Evolutionary conservation across 2,888 invertebrate species (phyloP).

Genomic region (Belgica antarctica): DNA sequence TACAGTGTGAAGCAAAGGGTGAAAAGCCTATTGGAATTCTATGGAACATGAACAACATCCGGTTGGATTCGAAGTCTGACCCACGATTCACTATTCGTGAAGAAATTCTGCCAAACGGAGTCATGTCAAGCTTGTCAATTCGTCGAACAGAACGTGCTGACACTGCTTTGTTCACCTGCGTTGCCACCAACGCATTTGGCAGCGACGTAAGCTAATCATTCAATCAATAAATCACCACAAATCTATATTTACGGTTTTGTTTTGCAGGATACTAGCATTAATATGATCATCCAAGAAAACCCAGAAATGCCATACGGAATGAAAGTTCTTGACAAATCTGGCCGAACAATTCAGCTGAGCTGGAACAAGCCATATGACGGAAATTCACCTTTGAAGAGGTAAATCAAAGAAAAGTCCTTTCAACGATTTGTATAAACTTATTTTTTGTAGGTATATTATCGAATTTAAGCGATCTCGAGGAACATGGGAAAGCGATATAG

Average conservation of each 20-base stretch:
- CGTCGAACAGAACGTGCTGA: slow-evolving; percentile 85
- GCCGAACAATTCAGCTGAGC: slow-evolving; percentile 83
- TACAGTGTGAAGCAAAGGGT: slow-evolving; percentile 90
- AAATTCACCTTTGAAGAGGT: slow-evolving; percentile 82
- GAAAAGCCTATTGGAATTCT: slow-evolving; percentile 92
- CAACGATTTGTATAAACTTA: too few species aligned
- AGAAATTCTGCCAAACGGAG: slow-evolving; percentile 83
- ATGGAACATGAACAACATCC: slow-evolving; percentile 93
- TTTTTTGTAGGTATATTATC: too few species aligned
- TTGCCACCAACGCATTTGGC: slow-evolving; percentile 90
- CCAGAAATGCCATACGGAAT: slow-evolving; percentile 82
- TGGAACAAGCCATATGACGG: slow-evolving; percentile 93
- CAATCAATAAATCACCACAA: too few species aligned
- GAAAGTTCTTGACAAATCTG: slow-evolving; percentile 86
- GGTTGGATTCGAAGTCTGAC: slow-evolving; percentile 84
- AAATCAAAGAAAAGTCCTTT: too few species aligned
- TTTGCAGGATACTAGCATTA: slow-evolving; percentile 95
- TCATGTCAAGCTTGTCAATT: slow-evolving; percentile 83
- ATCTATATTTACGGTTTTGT: too few species aligned
- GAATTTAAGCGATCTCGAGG: slow-evolving; percentile 86
- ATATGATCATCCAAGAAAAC: slow-evolving; percentile 87
- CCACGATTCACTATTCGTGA: slow-evolving; percentile 82
- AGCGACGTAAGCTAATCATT: too few species aligned
- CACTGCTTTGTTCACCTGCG: slow-evolving; percentile 86
- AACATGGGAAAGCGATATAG: slow-evolving; percentile 80